Evolutionary conservation across 2,797 vertebrate species (phyloP), one percentile per base, ranked within the genome.

Genomic region (Oreochromis mossambicus): DNA sequence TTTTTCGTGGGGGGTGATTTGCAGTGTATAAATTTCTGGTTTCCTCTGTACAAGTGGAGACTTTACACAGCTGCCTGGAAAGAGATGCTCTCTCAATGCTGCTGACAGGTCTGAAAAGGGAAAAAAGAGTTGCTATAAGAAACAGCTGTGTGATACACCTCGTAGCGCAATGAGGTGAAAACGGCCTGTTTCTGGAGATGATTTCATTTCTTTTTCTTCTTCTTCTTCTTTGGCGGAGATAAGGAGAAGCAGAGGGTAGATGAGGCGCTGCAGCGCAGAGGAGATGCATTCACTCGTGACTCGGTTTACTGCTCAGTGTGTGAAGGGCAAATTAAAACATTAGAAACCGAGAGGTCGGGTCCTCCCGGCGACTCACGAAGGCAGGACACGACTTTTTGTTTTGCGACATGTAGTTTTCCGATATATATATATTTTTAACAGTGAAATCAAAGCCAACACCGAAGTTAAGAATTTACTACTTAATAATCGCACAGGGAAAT

Each of bases 81-180:
- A 86, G 63, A 87, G 84, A 66, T 82, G 82, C 56, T 43, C 26
- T 79, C 43, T 80, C n/a, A 15, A 61, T 21, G 66, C 73, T 87
- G 92, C 14, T 91, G 92, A 92, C 91, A 92, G 91, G 73, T 82
- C 77, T 73, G 77, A 50, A 68, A 81, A 50, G 50, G 75, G 56
- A 54, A n/a, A 68, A n/a, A n/a, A 63, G 43, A 79, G 75, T 26
- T 43, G 83, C 10, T 76, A 83, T 81, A 36, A 87, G 81, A 84
- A 89, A 56, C 93, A 94, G 84, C 88, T 93, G 89, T 88, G 12
- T 46, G 85, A 55, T 84, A 15, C 81, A 80, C 85, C 75, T 84
- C 56, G 5, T 56, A 43, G 81, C 1, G 26, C 41, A 58, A 11
- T 10, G 41, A 58, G 63, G 78, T 81, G 58, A 77, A 80, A 56